Evolutionary conservation across 2,113 vertebrate species (phyloP).

Genomic region (Toxotes chatareus): DNA sequence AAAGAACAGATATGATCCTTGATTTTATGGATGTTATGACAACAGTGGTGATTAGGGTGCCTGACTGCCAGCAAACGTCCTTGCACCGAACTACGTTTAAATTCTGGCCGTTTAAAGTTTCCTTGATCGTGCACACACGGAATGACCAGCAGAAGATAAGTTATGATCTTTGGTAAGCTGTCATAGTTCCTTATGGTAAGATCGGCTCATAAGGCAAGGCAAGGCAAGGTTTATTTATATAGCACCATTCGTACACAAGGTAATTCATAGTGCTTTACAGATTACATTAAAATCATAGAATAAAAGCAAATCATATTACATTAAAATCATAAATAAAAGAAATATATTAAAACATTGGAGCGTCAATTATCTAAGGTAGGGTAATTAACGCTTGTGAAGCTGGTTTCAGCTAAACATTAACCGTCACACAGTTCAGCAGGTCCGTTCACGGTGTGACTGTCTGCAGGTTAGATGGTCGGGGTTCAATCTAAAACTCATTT

Average conservation of each 20-base stretch:
- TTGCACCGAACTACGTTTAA: neutral
- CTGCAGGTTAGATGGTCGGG: neutral
- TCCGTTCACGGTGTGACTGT: neutral
- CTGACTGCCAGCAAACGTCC: neutral
- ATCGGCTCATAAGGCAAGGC: fast-evolving
- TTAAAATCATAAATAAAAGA: too few relatives aligned
- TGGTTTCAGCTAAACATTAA: neutral
- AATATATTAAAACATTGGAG: too few relatives aligned
- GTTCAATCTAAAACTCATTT: neutral
- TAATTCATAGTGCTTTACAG: too few relatives aligned
- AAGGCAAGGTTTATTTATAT: too few relatives aligned
- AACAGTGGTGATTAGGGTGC: too few relatives aligned
- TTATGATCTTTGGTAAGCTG: neutral
- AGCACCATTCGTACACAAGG: too few relatives aligned
- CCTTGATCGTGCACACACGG: neutral
- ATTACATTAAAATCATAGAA: too few relatives aligned
- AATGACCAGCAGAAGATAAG: fast-evolving
- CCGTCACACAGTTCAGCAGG: neutral
- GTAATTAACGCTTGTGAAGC: neutral
- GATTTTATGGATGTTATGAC: too few relatives aligned
- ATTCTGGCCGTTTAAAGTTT: neutral
- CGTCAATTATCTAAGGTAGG: too few relatives aligned
- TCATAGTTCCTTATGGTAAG: neutral
- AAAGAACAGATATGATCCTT: neutral
- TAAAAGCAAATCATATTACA: too few relatives aligned